Conservation (phyloP, 2,888 invertebrate genomes). For the Lasioglossum vierecki region DNA sequence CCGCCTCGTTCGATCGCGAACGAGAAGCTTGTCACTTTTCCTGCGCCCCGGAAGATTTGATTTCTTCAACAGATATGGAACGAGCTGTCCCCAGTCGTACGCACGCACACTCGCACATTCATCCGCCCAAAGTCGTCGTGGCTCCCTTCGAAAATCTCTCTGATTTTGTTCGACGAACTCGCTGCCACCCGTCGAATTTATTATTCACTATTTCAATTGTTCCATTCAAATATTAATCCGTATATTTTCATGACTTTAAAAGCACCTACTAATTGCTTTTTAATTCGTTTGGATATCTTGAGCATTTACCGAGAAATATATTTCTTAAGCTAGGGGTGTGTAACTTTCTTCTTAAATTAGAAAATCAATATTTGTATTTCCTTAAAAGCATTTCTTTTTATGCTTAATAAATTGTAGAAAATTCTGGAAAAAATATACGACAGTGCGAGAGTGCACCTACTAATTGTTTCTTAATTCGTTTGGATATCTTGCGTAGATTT, state of each 20-base stretch:
- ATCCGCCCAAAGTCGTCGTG: neutral
- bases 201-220: neutral
- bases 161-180: neutral
- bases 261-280: neutral
- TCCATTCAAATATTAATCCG: neutral
- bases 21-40: slow-evolving; percentile 66
- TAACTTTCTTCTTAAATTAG: neutral
- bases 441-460: neutral
- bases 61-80: slow-evolving; percentile 57
- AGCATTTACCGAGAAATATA: neutral
- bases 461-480: neutral
- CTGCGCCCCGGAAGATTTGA: slow-evolving; percentile 62
- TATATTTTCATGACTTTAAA: neutral
- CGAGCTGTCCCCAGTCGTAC: slow-evolving; percentile 46
- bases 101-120: neutral
- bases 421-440: neutral
- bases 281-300: neutral
- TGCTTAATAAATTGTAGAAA: neutral
- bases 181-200: neutral
- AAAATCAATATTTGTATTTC: neutral
- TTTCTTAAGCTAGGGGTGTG: neutral
- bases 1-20: slow-evolving; percentile 63
- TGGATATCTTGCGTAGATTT: neutral
- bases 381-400: neutral
- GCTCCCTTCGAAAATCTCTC: neutral